phyloP scores from a whole-genome alignment of 1,140 invertebrate species.

The Drosophila carrolli region DNA sequence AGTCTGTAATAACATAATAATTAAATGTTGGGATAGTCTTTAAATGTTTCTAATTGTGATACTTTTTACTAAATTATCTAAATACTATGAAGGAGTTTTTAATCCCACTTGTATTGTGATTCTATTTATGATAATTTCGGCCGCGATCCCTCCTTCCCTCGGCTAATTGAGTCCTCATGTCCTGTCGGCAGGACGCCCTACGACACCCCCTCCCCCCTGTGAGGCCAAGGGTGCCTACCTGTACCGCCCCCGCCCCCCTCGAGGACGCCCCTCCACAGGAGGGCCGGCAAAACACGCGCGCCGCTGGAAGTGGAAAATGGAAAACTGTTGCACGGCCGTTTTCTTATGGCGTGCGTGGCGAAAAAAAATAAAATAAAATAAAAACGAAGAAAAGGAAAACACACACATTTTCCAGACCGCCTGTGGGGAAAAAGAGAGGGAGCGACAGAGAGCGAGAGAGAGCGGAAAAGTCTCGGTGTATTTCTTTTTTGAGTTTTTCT shows the following conservation, averaged over 20 bases:
- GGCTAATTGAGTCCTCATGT: conserved; percentile 59
- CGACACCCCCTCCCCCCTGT: background rate
- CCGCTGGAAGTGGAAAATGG: conserved; percentile 43
- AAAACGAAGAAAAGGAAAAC: conserved; percentile 25
- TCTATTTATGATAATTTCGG: conserved; percentile 16
- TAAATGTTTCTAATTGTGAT: too few species aligned
- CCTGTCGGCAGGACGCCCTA: conserved; percentile 37
- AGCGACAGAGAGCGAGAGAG: conserved; percentile 6
- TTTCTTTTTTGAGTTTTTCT: conserved; percentile 52
- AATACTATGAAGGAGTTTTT: too few species aligned
- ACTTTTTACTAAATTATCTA: too few species aligned
- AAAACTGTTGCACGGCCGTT: conserved; percentile 42
- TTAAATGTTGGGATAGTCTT: too few species aligned
- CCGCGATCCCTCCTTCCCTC: conserved; percentile 10
- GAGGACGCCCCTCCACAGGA: conserved; percentile 2
- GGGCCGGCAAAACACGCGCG: conserved; percentile 27
- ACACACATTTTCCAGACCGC: conserved; percentile 57
- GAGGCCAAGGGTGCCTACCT: conserved; percentile 7
- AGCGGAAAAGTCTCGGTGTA: conserved; percentile 14
- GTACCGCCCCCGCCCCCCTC: conserved; percentile 2
- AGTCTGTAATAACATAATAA: too few species aligned
- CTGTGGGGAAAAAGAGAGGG: conserved; percentile 32
- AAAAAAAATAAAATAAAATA: conserved; percentile 8
- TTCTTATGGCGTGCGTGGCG: conserved; percentile 38
- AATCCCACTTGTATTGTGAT: background rate